Conservation (phyloP, 2,797 vertebrate genomes). For the Gymnocypris eckloni region DNA sequence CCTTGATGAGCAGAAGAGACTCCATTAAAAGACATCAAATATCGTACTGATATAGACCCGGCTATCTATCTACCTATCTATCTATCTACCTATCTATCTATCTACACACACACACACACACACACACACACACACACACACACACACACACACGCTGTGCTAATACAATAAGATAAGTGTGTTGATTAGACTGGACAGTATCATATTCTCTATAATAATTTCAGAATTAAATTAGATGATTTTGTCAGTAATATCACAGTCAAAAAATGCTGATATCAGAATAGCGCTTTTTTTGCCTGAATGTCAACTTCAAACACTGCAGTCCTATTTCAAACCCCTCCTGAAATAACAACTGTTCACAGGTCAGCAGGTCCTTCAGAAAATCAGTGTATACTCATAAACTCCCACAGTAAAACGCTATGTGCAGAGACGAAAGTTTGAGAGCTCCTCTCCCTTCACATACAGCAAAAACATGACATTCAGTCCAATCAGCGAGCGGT, state of each 20-base stretch:
- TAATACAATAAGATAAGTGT: not conserved
- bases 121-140: no score
- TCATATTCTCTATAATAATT: not conserved
- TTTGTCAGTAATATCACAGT: not conserved
- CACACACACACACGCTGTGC: no score
- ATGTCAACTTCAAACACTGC: not conserved
- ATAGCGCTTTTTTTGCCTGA: not conserved
- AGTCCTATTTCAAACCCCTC: not conserved
- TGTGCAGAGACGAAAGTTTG: constrained; percentile 5
- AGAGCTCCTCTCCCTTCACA: constrained; percentile 6
- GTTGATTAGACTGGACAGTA: not conserved
- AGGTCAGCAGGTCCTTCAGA: not conserved
- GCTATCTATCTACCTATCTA: no score
- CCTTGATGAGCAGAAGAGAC: no score
- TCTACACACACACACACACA: no score
- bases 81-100: no score
- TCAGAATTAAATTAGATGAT: not conserved
- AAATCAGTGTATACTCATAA: not conserved
- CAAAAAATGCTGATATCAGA: not conserved
- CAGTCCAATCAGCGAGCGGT: constrained; percentile 19
- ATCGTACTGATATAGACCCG: no score
- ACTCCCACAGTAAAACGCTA: not conserved
- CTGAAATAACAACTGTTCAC: constrained; percentile 8
- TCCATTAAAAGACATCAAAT: no score
- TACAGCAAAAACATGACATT: not conserved